phyloP scores from a whole-genome alignment of 2,888 invertebrate genomes.

The Neuroscelio doddi region DNA sequence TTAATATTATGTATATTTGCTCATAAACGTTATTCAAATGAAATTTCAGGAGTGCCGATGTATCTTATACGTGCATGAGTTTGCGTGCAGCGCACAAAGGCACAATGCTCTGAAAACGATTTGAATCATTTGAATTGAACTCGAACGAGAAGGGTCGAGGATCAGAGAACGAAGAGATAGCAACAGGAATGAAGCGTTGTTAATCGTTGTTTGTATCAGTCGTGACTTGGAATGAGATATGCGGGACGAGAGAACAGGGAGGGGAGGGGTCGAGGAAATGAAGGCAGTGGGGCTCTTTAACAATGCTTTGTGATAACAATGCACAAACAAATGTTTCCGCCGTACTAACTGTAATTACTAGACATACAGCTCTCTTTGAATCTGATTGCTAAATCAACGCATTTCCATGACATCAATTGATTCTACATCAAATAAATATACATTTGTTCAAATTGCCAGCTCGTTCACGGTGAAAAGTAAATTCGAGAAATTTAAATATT shows the following conservation, averaged over 20 bases:
- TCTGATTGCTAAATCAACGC: conserved; percentile 62
- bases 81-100: conserved; percentile 37
- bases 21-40: conserved; percentile 10
- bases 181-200: conserved; percentile 38
- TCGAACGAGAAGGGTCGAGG: conserved; percentile 30
- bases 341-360: conserved; percentile 64
- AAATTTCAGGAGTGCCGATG: conserved; percentile 8
- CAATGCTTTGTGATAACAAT: conserved; percentile 67
- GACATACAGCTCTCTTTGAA: conserved; percentile 48
- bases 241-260: conserved; percentile 16
- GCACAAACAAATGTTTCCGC: conserved; percentile 66
- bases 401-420: conserved; percentile 57
- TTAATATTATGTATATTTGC: conserved; percentile 8
- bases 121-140: conserved; percentile 43
- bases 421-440: conserved; percentile 30
- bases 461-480: neutral
- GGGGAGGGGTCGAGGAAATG: conserved; percentile 36
- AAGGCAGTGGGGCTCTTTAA: conserved; percentile 56
- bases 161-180: conserved; percentile 41
- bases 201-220: conserved; percentile 26
- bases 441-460: conserved; percentile 23
- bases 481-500: conserved; percentile 10
- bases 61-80: conserved; percentile 2
- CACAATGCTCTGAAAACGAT: conserved; percentile 49
- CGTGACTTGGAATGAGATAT: conserved; percentile 20